Percentiles rank a stretch among this genome's conserved stretches.
phyloP scores from a whole-genome alignment of 2,888 invertebrate genomes.

The Xylocampa areola region DNA sequence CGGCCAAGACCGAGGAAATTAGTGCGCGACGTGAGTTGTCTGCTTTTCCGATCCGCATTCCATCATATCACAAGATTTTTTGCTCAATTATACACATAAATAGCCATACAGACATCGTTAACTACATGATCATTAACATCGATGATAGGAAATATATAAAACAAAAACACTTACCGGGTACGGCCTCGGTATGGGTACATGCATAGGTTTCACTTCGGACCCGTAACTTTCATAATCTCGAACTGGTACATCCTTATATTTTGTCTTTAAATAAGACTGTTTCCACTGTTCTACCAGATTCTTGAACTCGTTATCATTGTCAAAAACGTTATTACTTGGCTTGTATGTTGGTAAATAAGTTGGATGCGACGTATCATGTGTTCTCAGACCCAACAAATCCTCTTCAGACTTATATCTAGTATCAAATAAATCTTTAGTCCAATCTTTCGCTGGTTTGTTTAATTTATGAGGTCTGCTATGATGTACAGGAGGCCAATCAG shows the following conservation, averaged over 20 bases:
- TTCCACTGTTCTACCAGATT: slow-evolving; percentile 83
- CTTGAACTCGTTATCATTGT: slow-evolving; percentile 77
- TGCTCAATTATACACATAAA: slow-evolving; percentile 72
- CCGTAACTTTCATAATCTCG: slow-evolving; percentile 80
- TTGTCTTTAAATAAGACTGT: slow-evolving; percentile 81
- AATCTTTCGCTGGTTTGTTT: slow-evolving; percentile 71
- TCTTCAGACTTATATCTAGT: slow-evolving; percentile 84
- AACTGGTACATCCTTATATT: slow-evolving; percentile 74
- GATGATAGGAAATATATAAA: slow-evolving; percentile 27
- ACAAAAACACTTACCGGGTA: slow-evolving; percentile 78
- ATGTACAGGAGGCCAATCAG: slow-evolving; percentile 70
- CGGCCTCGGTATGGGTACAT: slow-evolving; percentile 82
- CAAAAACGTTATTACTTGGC: slow-evolving; percentile 71
- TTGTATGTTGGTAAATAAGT: slow-evolving; percentile 77
- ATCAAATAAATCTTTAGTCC: slow-evolving; percentile 73
- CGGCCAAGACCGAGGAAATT: slow-evolving; percentile 82
- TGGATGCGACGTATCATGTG: slow-evolving; percentile 81
- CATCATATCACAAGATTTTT: slow-evolving; percentile 74
- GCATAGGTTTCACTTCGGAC: slow-evolving; percentile 78
- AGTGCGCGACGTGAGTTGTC: slow-evolving; percentile 84
- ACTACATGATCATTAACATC: slow-evolving; percentile 43
- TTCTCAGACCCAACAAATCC: slow-evolving; percentile 82
- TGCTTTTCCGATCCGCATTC: slow-evolving; percentile 87
- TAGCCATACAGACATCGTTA: slow-evolving; percentile 52
- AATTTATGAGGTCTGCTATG: slow-evolving; percentile 69